phyloP scores from a whole-genome alignment of 2,113 vertebrate species.

The Guaruba guarouba region DNA sequence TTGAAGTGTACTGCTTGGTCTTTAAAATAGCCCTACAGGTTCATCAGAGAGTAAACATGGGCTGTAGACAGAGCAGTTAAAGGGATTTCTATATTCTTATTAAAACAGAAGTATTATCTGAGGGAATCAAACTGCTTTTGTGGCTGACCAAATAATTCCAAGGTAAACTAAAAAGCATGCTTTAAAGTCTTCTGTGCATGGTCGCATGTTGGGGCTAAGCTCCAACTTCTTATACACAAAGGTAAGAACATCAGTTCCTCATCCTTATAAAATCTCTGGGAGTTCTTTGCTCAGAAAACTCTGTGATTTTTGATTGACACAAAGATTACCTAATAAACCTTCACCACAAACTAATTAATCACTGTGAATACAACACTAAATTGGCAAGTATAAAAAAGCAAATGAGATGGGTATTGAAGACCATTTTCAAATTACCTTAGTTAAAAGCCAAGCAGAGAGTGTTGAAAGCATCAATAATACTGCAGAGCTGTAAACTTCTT shows the following conservation, averaged over 20 bases:
- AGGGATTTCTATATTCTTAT: constrained; percentile 20
- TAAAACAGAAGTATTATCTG: constrained; percentile 23
- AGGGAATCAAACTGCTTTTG: neutral
- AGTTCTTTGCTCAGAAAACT: constrained; percentile 46
- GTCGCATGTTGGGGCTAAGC: neutral
- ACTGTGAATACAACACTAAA: constrained; percentile 73
- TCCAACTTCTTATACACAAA: neutral
- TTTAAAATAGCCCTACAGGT: neutral
- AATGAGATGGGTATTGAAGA: constrained; percentile 75
- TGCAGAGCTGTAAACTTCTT: neutral
- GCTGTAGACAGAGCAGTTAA: neutral
- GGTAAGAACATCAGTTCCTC: constrained; percentile 11
- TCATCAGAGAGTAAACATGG: neutral
- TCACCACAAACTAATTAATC: constrained; percentile 81
- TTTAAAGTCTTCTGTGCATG: neutral
- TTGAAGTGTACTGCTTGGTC: neutral
- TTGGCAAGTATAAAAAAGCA: constrained; percentile 74
- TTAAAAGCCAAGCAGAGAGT: constrained; percentile 65
- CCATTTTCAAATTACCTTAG: constrained; percentile 73
- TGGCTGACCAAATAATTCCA: neutral
- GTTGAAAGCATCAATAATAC: constrained; percentile 25
- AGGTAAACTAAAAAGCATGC: neutral
- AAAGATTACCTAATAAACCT: constrained; percentile 78
- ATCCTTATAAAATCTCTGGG: constrained; percentile 40
- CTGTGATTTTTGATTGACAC: constrained; percentile 74